Evolutionary conservation across 2,113 vertebrate species (phyloP).

Genomic region (Perca fluviatilis): DNA sequence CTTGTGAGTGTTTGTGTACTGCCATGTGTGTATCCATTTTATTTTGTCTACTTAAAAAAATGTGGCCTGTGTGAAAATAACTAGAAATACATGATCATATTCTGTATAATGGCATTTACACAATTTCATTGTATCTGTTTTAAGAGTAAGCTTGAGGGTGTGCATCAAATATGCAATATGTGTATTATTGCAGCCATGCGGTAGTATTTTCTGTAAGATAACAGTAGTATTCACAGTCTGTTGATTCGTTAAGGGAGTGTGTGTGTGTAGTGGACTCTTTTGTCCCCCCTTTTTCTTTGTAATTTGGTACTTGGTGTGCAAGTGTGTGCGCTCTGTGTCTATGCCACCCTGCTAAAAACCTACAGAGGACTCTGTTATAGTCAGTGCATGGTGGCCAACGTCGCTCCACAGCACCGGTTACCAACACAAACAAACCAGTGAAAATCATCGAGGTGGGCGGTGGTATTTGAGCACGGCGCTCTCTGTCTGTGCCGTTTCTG

Average conservation of each 20-base stretch:
- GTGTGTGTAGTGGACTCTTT: conserved; percentile 1
- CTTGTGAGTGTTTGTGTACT: conserved; percentile 4
- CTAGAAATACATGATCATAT: not conserved
- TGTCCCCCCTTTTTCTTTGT: not conserved
- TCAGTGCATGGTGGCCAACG: conserved; percentile 30
- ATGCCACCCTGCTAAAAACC: conserved; percentile 51
- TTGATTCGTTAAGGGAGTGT: conserved; percentile 21
- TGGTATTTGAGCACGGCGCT: conserved; percentile 40
- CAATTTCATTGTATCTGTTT: not conserved
- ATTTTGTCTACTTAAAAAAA: not conserved
- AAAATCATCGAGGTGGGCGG: conserved; percentile 66
- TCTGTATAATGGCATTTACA: not conserved
- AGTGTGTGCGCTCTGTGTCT: conserved; percentile 47
- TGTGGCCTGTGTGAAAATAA: not conserved
- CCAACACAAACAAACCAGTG: conserved; percentile 55
- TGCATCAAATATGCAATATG: not conserved
- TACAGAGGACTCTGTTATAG: conserved; percentile 81
- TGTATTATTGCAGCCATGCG: conserved; percentile 10
- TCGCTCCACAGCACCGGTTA: conserved; percentile 48
- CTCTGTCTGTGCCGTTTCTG: conserved; percentile 65
- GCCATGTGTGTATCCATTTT: not conserved
- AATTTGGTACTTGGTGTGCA: conserved; percentile 43
- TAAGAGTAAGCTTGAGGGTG: not conserved
- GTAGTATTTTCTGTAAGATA: not conserved
- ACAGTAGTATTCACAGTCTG: conserved; percentile 27